Percentiles rank a stretch among this genome's conserved stretches.
Conservation (phyloP, 1,140 invertebrate species). For the Chionoecetes opilio region DNA sequence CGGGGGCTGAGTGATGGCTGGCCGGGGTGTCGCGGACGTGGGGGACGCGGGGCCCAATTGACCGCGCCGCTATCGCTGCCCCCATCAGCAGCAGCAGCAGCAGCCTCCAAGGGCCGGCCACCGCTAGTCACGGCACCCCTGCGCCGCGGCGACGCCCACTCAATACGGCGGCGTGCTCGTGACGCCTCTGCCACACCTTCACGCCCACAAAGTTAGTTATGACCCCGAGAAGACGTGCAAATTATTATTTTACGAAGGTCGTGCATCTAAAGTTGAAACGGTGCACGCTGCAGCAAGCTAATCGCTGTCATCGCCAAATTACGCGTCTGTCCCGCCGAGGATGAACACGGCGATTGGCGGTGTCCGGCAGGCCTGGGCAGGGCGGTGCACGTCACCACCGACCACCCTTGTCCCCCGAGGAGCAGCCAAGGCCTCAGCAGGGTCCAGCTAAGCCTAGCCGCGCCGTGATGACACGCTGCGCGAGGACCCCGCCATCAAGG, state of each 20-base stretch:
- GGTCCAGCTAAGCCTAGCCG: not conserved
- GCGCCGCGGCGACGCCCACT: not conserved
- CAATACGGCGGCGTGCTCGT: not conserved
- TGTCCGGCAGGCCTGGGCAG: not conserved
- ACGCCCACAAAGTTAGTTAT: not conserved
- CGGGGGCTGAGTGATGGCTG: not conserved
- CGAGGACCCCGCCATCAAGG: not conserved
- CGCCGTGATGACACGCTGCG: constrained; percentile 11
- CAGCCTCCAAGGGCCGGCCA: too few species aligned
- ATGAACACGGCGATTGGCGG: not conserved
- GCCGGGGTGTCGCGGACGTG: not conserved
- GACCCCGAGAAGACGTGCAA: not conserved
- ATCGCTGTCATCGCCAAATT: constrained; percentile 7
- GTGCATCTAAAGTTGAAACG: not conserved
- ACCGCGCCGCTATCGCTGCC: not conserved
- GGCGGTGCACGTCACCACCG: not conserved
- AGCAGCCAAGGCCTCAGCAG: not conserved
- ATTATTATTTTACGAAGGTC: constrained; percentile 20
- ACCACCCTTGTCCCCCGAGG: not conserved
- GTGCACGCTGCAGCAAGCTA: not conserved
- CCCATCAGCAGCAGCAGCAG: not conserved
- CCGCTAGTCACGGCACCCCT: too few species aligned
- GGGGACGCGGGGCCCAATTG: too few species aligned
- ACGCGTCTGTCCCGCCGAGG: not conserved
- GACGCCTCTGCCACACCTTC: constrained; percentile 13